Percentiles rank a stretch among this genome's conserved stretches.
These are phyloP conservation scores for Synanthedon vespiformis DNA, from an alignment of 2,888 invertebrate species.

Conservation along the genomic window DNA sequence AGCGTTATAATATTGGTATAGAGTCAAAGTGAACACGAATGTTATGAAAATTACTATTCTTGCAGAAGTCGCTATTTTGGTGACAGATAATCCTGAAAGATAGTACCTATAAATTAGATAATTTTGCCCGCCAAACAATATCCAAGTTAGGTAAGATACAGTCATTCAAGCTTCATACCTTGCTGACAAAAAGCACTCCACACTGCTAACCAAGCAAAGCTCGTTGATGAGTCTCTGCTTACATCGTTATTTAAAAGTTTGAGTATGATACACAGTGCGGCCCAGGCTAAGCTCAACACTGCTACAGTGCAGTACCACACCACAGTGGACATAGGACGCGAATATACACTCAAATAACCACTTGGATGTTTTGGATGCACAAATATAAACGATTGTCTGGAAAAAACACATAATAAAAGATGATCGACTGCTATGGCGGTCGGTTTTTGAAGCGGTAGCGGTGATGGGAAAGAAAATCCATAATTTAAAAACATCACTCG, in stretches of 20 bases:
- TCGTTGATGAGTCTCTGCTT: slow-evolving; percentile 43
- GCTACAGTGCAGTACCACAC: slow-evolving; percentile 70
- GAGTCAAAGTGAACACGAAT: slow-evolving; percentile 69
- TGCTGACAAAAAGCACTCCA: slow-evolving; percentile 61
- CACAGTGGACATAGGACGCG: slow-evolving; percentile 68
- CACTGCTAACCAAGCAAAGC: slow-evolving; percentile 52
- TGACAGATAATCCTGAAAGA: slow-evolving; percentile 45
- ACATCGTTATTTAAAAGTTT: slow-evolving; percentile 15
- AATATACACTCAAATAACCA: slow-evolving; percentile 72
- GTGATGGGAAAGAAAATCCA: no score
- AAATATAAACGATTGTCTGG: slow-evolving; percentile 75
- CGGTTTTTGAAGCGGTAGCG: no score
- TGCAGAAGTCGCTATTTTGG: slow-evolving; percentile 54
- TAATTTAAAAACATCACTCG: neutral
- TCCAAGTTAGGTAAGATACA: no score
- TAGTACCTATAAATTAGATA: neutral
- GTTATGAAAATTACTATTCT: slow-evolving; percentile 65
- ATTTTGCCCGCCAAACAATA: no score
- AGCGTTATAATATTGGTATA: slow-evolving; percentile 79
- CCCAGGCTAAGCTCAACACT: slow-evolving; percentile 28
- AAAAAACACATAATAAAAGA: slow-evolving; percentile 5
- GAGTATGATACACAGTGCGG: slow-evolving; percentile 27
- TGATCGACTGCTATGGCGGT: no score
- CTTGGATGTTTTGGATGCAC: slow-evolving; percentile 74
- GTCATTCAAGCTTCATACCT: slow-evolving; percentile 24